Evolutionary conservation across 2,888 invertebrate genomes (phyloP), one percentile per base, ranked within the genome.

Genomic region (Acrobasis suavella): DNA sequence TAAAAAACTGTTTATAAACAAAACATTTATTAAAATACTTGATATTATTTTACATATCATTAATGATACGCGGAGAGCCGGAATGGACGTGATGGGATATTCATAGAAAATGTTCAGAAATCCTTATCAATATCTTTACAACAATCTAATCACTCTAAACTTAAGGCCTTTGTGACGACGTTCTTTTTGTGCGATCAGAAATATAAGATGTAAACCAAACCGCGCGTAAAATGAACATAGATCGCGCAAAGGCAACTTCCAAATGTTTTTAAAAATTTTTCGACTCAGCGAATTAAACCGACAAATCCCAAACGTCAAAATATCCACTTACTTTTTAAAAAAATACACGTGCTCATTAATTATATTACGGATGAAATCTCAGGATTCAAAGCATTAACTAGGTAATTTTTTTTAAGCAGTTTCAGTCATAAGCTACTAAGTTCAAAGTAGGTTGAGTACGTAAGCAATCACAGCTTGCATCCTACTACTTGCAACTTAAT

Each of bases 1-100:
- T 8, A 50, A 50, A 9, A 16, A 50, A n/a, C 5, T 9, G 15
- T 9, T 16, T 50, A 16, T 16, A 9, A 50, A 50, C 50, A 50
- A 50, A 50, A 50, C 50, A 50, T 50, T 50, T 50, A 50, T 50
- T 50, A 50, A 50, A 50, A 50, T 50, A 50, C 16, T 50, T 9
- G 50, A 50, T 17, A 8, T 32, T 32, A 32, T 32, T 32, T 50
- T n/a, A 50, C 15, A 50, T 50, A 14, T 46, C 46, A 46, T 14
- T 46, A n/a, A 10, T 46, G 6, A 46, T 46, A 46, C 46, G n/a
- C 14, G 46, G 12, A 46, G 14, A 46, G n/a, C n/a, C 14, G 46
- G 46, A 46, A 46, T 46, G 46, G 46, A 46, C n/a, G 5, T n/a
- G 46, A 46, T 46, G 6, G 46, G n/a, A 46, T 14, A 14, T 32